Evolutionary conservation across 2,888 invertebrate genomes (phyloP), one percentile per base, ranked within the genome.

Genomic region (Noctuana brunneofusca): DNA sequence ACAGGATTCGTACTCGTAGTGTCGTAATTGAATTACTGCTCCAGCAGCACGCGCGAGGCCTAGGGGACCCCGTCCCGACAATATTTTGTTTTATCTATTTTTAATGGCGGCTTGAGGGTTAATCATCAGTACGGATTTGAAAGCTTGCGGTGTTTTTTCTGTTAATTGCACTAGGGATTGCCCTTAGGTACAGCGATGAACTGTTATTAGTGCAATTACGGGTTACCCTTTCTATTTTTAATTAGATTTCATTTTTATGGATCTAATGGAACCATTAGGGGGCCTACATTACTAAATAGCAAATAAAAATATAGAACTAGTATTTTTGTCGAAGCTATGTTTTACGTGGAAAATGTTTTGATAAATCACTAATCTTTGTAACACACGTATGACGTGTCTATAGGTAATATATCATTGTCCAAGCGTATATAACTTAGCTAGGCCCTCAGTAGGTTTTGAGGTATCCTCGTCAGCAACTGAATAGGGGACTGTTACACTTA

Each of bases 21-120:
- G 75, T 72, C 77, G 77, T 87, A 87, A 88, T 89, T 87, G 85
- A 87, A 87, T 89, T 85, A 83, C 79, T 71, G 75, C 80, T 68
- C 68, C 67, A 76, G 75, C 41, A 43, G 55, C 85, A 82, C 86
- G 86, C 81, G 79, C 67, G 69, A 46, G 72, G 71, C 63, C 63
- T 54, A 1, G 35, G 63, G 52, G 63, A 52, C 76, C 73, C 71
- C 76, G 69, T 72, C 74, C 83, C 76, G 73, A 73, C 83, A 81
- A 77, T 86, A 87, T 89, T 86, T 87, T 84, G 82, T 85, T 81
- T 80, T 84, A 89, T 89, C 85, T 87, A 87, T 89, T 89, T 88
- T 87, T 89, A 88, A 89, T 86, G 78, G 79, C 75, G 65, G 73
- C 78, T 84, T 77, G 75, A 79, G 83, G 83, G 86, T 84, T 85